These are phyloP conservation scores for Geodia barretti DNA, from an alignment of 37 sponge, comb jelly and placozoan species.

Conservation along the genomic window DNA sequence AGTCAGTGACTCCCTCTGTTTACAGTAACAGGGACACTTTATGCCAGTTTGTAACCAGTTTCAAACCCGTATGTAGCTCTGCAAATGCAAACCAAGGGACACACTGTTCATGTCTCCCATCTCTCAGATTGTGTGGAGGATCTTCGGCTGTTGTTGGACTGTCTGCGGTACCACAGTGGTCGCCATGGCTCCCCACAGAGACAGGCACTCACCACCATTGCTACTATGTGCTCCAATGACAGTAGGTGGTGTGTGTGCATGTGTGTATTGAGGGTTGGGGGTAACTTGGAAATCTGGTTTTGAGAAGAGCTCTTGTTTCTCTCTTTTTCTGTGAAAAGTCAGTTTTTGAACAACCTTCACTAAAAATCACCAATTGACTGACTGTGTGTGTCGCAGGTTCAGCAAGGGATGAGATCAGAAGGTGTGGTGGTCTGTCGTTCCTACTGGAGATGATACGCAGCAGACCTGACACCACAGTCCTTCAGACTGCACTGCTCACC, in stretches of 20 bases:
- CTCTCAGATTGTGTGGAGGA: constrained; percentile 34
- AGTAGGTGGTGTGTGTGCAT: not conserved
- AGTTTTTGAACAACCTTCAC: too few species aligned
- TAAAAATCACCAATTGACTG: too few species aligned
- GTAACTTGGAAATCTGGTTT: not conserved
- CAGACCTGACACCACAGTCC: not conserved
- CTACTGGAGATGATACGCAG: constrained; percentile 24
- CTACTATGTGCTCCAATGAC: constrained; percentile 52
- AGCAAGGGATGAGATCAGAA: not conserved
- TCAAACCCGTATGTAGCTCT: too few species aligned
- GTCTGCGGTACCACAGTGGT: constrained; percentile 20
- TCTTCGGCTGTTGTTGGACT: constrained; percentile 50
- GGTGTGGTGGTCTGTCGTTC: constrained; percentile 14
- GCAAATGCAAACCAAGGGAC: too few species aligned
- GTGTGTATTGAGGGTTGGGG: not conserved
- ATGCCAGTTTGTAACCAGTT: too few species aligned
- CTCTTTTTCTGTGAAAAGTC: too few species aligned
- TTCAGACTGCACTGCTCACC: constrained; percentile 33
- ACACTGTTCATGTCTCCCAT: too few species aligned
- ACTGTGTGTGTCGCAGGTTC: too few species aligned
- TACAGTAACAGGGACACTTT: too few species aligned
- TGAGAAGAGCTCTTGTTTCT: not conserved
- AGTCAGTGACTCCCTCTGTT: too few species aligned
- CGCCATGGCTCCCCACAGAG: constrained; percentile 20
- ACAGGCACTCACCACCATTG: constrained; percentile 66